Conservation (phyloP, 2,888 invertebrate genomes). For the Dorcus hopei region DNA sequence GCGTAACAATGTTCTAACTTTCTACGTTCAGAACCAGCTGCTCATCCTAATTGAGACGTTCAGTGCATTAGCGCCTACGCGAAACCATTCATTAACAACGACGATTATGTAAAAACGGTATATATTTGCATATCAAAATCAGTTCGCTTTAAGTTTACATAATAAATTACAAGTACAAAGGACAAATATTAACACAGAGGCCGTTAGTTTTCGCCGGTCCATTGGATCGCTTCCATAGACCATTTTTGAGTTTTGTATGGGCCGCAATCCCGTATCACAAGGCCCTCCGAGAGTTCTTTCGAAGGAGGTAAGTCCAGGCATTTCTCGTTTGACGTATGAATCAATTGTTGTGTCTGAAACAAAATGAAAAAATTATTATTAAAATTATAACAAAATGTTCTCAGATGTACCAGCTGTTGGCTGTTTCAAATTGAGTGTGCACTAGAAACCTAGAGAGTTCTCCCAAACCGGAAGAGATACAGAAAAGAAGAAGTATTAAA, state of each 20-base stretch:
- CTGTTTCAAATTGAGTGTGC: too few species aligned
- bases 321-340: constrained; percentile 56
- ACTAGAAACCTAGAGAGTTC: not conserved
- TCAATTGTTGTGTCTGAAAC: constrained; percentile 51
- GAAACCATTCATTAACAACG: not conserved
- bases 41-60: constrained; percentile 8
- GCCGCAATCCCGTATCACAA: constrained; percentile 60
- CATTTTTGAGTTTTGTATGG: constrained; percentile 62
- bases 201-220: constrained; percentile 50
- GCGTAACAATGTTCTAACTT: constrained; percentile 12
- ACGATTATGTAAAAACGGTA: not conserved
- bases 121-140: not conserved
- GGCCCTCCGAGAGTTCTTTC: constrained; percentile 50
- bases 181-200: not conserved
- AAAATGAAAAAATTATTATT: constrained; percentile 12
- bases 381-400: not conserved
- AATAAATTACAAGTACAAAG: not conserved
- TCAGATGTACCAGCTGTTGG: not conserved
- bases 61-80: constrained; percentile 9
- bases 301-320: constrained; percentile 56
- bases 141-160: not conserved
- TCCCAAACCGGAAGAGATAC: not conserved
- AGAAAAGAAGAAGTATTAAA: too few species aligned
- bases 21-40: not conserved
- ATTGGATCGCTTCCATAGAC: constrained; percentile 64